These are phyloP conservation scores for Cryptoleucopteryx plumbea DNA, from an alignment of 2,113 vertebrate species.

Conservation along the genomic window DNA sequence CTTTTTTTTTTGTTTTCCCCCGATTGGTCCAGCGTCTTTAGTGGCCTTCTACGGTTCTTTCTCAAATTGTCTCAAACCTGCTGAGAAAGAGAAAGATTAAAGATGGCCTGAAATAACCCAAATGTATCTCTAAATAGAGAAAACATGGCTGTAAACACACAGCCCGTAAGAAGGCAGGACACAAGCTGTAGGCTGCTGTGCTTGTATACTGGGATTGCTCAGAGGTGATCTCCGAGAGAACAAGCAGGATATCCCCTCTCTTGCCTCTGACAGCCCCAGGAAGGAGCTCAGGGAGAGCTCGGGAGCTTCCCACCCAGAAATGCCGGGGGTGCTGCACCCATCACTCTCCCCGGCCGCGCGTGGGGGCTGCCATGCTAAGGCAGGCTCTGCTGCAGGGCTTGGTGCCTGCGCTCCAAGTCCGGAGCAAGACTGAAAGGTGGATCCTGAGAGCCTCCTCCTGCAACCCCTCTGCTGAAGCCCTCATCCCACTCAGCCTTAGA, in stretches of 20 bases:
- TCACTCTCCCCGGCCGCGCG: accelerated
- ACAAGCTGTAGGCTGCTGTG: neutral
- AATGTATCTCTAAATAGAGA: neutral
- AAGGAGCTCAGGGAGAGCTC: neutral
- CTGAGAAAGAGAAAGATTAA: constrained; percentile 69
- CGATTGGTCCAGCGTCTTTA: constrained; percentile 74
- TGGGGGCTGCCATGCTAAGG: neutral
- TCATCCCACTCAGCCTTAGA: neutral
- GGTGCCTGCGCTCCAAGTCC: accelerated
- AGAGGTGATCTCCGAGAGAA: neutral
- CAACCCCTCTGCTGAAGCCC: neutral
- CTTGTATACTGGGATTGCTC: accelerated
- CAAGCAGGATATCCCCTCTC: neutral
- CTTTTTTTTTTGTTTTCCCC: neutral
- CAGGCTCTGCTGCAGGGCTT: neutral
- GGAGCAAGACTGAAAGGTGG: accelerated
- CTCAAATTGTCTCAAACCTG: constrained; percentile 81
- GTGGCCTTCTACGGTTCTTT: constrained; percentile 76
- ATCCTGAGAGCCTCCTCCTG: neutral
- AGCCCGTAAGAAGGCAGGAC: neutral
- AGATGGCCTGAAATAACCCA: neutral
- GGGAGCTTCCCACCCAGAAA: neutral
- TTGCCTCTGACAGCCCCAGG: accelerated
- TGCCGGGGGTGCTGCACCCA: accelerated
- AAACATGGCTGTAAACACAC: neutral